Conservation (phyloP, 2,797 vertebrate species). For the Malurus splendens region DNA sequence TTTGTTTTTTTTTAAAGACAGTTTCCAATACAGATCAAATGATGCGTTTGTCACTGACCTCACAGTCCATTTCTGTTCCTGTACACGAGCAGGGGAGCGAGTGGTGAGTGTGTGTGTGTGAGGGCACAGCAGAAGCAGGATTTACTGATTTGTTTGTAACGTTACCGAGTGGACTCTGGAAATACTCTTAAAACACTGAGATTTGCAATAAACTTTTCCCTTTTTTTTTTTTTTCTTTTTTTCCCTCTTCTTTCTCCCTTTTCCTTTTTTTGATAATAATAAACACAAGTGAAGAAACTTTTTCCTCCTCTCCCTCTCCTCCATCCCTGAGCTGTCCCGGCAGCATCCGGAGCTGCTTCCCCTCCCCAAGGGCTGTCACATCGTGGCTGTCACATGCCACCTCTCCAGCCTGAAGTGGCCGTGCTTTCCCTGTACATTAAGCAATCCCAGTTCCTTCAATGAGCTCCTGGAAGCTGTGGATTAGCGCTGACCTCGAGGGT, state of each 20-base stretch:
- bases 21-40: constrained; percentile 60
- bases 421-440: not conserved
- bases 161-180: constrained; percentile 60
- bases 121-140: constrained; percentile 33
- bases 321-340: not conserved
- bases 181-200: constrained; percentile 64
- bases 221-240: not conserved
- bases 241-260: accelerated
- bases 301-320: not conserved
- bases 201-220: constrained; percentile 73
- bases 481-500: constrained; percentile 1
- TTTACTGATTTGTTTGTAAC: constrained; percentile 49
- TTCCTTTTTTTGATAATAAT: not conserved
- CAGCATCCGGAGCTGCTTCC: not conserved
- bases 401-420: not conserved
- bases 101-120: constrained; percentile 47
- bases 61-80: constrained; percentile 43
- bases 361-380: not conserved
- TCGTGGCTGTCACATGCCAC: not conserved
- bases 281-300: not conserved
- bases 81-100: constrained; percentile 58
- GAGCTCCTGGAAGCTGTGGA: not conserved
- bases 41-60: constrained; percentile 59
- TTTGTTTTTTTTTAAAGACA: not conserved
- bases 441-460: not conserved